Percentiles rank a stretch among this genome's conserved stretches.
Conservation (phyloP, 2,113 vertebrate species). For the Nycticryphes semicollaris region DNA sequence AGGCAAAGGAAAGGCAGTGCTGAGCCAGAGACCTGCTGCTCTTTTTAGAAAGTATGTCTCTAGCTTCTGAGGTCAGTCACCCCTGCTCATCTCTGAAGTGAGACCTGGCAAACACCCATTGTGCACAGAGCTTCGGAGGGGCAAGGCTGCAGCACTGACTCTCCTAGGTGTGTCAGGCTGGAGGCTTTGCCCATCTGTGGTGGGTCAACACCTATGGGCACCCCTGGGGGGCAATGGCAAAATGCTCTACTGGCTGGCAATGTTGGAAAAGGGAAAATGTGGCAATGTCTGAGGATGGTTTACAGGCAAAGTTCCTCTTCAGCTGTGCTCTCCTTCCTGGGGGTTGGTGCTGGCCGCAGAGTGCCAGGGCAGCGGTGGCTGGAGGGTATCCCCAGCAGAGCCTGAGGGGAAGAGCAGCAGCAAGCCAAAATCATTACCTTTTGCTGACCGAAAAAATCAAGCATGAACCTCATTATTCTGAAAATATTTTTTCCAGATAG, state of each 20-base stretch:
- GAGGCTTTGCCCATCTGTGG: not conserved
- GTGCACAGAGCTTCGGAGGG: accelerated
- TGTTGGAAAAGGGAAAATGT: not conserved
- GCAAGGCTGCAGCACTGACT: accelerated
- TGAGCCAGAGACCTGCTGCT: not conserved
- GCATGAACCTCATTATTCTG: not conserved
- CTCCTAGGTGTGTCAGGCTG: not conserved
- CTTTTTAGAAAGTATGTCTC: not conserved
- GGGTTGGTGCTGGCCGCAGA: not conserved
- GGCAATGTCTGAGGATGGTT: not conserved
- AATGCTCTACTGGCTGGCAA: not conserved
- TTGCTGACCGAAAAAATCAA: not conserved
- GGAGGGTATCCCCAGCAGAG: not conserved
- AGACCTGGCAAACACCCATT: not conserved
- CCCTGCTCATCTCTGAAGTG: not conserved
- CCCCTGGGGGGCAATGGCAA: accelerated
- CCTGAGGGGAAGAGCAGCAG: not conserved
- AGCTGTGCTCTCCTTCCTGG: not conserved
- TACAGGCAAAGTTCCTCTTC: not conserved
- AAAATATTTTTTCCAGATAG: not conserved
- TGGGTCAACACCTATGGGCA: not conserved
- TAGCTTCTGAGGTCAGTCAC: not conserved
- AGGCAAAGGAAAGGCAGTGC: not conserved
- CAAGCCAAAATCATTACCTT: not conserved
- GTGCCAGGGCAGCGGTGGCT: accelerated